Percentiles rank a stretch among this genome's conserved stretches.
Evolutionary conservation across 2,888 invertebrate species (phyloP).

Genomic region (Anoplius nigerrimus): DNA sequence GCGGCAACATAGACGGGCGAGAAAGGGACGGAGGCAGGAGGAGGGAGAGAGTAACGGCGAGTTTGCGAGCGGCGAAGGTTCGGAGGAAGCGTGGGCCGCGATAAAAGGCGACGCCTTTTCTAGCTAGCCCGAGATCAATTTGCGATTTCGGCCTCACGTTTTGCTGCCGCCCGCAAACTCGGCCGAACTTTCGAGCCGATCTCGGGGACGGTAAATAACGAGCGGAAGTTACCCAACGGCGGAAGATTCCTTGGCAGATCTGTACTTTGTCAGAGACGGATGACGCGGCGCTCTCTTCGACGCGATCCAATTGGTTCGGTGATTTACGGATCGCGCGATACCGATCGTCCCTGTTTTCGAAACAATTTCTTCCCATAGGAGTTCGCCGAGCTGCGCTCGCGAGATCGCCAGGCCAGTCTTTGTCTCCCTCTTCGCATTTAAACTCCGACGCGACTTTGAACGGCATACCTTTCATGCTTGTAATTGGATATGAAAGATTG

Average conservation of each 20-base stretch:
- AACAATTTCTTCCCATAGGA: slow-evolving; percentile 34
- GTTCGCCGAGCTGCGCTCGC: neutral
- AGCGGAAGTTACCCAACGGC: slow-evolving; percentile 66
- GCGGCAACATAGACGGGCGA: slow-evolving; percentile 27
- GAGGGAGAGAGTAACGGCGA: slow-evolving; percentile 2
- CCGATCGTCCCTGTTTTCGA: slow-evolving; percentile 53
- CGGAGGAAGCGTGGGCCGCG: slow-evolving; percentile 25
- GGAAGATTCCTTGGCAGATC: slow-evolving; percentile 65
- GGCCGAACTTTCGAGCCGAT: slow-evolving; percentile 64
- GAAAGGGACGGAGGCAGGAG: slow-evolving; percentile 22
- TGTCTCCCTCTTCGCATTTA: neutral
- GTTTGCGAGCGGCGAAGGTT: slow-evolving; percentile 14
- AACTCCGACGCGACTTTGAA: too few relatives aligned
- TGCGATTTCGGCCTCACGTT: slow-evolving; percentile 63
- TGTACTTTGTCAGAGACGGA: slow-evolving; percentile 66
- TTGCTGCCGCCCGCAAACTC: slow-evolving; percentile 57
- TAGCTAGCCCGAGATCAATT: slow-evolving; percentile 66
- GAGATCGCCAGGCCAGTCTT: neutral
- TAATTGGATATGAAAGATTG: too few relatives aligned
- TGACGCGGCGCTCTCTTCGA: slow-evolving; percentile 52
- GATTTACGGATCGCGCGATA: slow-evolving; percentile 54
- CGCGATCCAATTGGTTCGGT: slow-evolving; percentile 53
- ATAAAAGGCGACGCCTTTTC: slow-evolving; percentile 54
- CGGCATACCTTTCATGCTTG: too few relatives aligned
- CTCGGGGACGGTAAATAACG: slow-evolving; percentile 67